Evolutionary conservation across 2,888 invertebrate species (phyloP), one percentile per base, ranked within the genome.

Genomic region (Flabesymbios commensalis): DNA sequence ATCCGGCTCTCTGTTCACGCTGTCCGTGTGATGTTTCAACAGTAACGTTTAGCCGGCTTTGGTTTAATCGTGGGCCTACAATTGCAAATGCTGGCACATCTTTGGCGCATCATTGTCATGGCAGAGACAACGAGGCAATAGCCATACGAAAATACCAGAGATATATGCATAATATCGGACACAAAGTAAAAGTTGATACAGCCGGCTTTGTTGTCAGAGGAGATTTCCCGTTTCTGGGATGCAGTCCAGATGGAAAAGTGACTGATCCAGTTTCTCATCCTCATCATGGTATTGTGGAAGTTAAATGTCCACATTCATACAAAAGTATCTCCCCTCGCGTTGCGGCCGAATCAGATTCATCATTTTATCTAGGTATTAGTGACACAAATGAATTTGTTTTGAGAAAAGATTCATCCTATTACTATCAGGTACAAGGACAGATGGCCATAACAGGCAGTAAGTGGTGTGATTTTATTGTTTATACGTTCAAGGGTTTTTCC

Each of bases 161-260:
- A 41, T 54, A 54, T n/a, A 54, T 39, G 39, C 14, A 19, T 24
- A 54, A 54, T 26, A 54, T n/a, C 3, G 54, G 54, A 36, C 36
- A 41, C 24, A 54, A 39, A 22, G 28, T 54, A 22, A 3, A 54
- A n/a, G 41, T 56, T 32, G 14, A 3, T 22, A 43, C 45, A 7
- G 43, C 45, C 29, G 56, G 45, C 28, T 19, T 56, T 22, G 56
- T 56, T 22, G 29, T 47, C n/a, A 24, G 31, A 10, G 19, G 14
- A 24, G 39, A 36, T 19, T 36, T 17, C 39, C 32, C 36, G 7
- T 24, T 17, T 45, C 43, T 56, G 29, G 56, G 56, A 10, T 26
- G 29, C 2, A 22, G 45, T 29, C 56, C 56, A 24, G 53, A 53
- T 53, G 45, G 56, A 17, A 56, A 56, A 56, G 56, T 56, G 28